Conservation (phyloP, 2,888 invertebrate genomes). For the Orchesella flavescens region DNA sequence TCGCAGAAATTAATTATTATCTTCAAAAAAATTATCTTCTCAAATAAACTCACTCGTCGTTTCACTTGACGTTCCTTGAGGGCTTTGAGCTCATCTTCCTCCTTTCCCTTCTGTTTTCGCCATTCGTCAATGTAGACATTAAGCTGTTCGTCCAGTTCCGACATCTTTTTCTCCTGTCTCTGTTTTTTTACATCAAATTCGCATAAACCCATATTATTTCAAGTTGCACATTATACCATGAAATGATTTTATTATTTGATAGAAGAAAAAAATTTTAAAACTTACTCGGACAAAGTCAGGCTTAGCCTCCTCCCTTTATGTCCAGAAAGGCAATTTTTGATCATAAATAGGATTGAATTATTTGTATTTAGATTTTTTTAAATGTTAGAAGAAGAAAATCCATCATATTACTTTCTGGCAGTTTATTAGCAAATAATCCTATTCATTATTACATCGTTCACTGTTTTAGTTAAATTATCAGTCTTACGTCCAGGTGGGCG, state of each 20-base stretch:
- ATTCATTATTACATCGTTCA: constrained; percentile 28
- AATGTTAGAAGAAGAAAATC: constrained; percentile 10
- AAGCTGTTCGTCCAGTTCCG: constrained; percentile 65
- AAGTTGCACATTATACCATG: too few relatives aligned
- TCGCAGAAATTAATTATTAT: too few relatives aligned
- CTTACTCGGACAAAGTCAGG: constrained; percentile 67
- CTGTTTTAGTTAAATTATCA: constrained; percentile 44
- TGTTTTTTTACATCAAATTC: constrained; percentile 26
- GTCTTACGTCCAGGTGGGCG: constrained; percentile 3
- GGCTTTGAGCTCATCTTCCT: constrained; percentile 62
- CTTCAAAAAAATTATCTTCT: too few relatives aligned
- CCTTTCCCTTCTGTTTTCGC: constrained; percentile 65
- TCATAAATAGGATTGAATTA: constrained; percentile 36
- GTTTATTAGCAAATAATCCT: constrained; percentile 42
- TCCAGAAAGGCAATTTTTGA: too few relatives aligned
- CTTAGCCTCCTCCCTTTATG: constrained; percentile 64
- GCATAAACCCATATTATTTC: too few relatives aligned
- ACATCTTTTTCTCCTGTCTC: constrained; percentile 63
- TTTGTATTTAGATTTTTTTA: neutral
- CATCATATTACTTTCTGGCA: constrained; percentile 30
- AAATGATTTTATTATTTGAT: too few relatives aligned
- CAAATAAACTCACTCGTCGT: constrained; percentile 48
- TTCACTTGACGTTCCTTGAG: constrained; percentile 65
- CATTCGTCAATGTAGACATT: constrained; percentile 68
- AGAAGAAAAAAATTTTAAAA: neutral